Evolutionary conservation across 1,140 invertebrate genomes (phyloP).

Genomic region (Colletes gigas): DNA sequence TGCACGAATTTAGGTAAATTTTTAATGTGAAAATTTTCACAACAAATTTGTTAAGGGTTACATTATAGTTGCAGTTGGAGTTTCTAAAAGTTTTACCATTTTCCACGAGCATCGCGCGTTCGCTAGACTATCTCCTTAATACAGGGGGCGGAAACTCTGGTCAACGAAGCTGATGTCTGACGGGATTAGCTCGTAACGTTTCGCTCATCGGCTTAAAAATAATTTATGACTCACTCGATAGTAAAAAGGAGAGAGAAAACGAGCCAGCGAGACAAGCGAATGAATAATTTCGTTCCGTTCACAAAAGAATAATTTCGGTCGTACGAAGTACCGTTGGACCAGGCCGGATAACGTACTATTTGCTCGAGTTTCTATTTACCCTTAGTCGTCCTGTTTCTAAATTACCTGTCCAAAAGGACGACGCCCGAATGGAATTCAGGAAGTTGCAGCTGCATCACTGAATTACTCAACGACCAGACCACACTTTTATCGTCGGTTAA

Average conservation of each 20-base stretch:
- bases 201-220: background rate
- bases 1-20: no score
- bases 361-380: constrained; percentile 37
- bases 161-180: no score
- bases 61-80: no score
- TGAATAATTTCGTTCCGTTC: constrained; percentile 8
- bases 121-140: no score
- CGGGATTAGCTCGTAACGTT: no score
- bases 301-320: constrained; percentile 19
- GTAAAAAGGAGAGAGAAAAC: background rate
- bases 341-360: background rate
- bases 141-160: no score
- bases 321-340: no score
- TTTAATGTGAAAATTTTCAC: no score
- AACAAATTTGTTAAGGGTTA: no score
- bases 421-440: background rate
- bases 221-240: background rate
- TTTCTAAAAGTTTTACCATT: no score
- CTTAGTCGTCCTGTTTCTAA: background rate
- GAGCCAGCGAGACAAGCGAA: background rate
- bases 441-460: background rate
- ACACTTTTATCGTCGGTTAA: no score
- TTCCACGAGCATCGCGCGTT: no score
- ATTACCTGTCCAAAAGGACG: background rate
- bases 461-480: background rate